phyloP scores from a whole-genome alignment of 2,113 vertebrate genomes.

The Seriola quinqueradiata region DNA sequence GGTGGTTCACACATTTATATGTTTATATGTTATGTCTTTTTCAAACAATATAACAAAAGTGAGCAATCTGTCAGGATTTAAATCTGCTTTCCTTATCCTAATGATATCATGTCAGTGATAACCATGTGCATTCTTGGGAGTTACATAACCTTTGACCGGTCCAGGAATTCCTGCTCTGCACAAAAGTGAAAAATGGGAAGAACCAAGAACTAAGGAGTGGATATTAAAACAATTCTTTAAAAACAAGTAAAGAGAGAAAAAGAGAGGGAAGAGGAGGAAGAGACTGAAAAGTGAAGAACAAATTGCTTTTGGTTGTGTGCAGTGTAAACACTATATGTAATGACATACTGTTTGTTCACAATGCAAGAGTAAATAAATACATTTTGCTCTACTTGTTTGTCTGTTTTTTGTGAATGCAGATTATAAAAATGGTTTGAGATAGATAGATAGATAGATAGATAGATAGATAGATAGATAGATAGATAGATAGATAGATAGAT shows the following conservation, averaged over 20 bases:
- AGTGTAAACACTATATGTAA: not conserved
- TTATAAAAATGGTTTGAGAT: too few relatives aligned
- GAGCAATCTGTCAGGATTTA: not conserved
- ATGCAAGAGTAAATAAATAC: not conserved
- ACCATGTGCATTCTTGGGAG: not conserved
- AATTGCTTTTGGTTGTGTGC: not conserved
- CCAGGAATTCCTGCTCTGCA: not conserved
- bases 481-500: too few relatives aligned
- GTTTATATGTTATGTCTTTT: not conserved
- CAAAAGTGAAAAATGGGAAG: not conserved
- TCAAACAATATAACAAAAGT: not conserved
- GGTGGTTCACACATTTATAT: not conserved
- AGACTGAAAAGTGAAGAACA: not conserved
- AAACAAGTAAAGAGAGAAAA: not conserved
- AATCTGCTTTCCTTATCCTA: not conserved
- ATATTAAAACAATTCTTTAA: not conserved
- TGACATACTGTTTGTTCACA: not conserved
- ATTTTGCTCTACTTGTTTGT: not conserved
- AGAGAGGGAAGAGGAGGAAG: not conserved
- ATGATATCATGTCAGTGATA: not conserved
- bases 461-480: too few relatives aligned
- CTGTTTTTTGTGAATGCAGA: not conserved
- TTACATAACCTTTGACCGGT: conserved; percentile 4
- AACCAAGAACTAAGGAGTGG: not conserved
- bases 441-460: too few relatives aligned